Evolutionary conservation across 2,113 vertebrate species (phyloP), one percentile per base, ranked within the genome.

Genomic region (Noturus placidus): DNA sequence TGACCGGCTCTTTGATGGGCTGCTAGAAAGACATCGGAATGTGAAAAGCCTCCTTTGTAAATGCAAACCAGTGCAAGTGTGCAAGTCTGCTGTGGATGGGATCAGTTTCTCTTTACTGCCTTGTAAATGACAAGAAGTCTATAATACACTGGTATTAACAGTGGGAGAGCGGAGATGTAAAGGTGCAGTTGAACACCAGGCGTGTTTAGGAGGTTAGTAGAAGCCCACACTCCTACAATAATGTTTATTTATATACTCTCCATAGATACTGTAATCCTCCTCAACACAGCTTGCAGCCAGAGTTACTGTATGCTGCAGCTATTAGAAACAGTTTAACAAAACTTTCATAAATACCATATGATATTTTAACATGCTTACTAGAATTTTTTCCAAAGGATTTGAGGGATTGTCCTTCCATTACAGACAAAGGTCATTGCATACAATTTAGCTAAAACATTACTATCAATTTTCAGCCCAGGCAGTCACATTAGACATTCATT

Each of bases 401-500:
- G 5, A 61, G 42, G 56, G 2, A 14, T 35, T 42, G 56, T 81
- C 11, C 27, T 67, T 70, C 81, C 67, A 84, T 85, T 88, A 77
- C 78, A 87, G 79, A 52, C 14, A 52, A 77, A 59, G 14, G 78
- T 69, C 50, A 74, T 15, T 11, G 11, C 15, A 42, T 46, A 80
- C 3, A 15, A 33, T 85, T 85, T 87, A 33, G 46, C 25, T 77
- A 38, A 79, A 86, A 74, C 84, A 82, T 80, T 67, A 67, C 79
- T 74, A 82, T 87, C 80, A 87, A 85, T 89, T 90, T 88, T 42
- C 61, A 88, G 82, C 79, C 63, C 25, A 38, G 35, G 81, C 89
- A 91, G 92, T 92, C 86, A 76, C 87, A 82, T 94, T 88, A 92
- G 90, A 13, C 89, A 89, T 93, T 88, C 83, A 84, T 86, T 88